A percentile compares a stretch with the other conserved stretches of the same genome.
phyloP scores from a whole-genome alignment of 1,140 invertebrate species.

The Coptotermes formosanus region DNA sequence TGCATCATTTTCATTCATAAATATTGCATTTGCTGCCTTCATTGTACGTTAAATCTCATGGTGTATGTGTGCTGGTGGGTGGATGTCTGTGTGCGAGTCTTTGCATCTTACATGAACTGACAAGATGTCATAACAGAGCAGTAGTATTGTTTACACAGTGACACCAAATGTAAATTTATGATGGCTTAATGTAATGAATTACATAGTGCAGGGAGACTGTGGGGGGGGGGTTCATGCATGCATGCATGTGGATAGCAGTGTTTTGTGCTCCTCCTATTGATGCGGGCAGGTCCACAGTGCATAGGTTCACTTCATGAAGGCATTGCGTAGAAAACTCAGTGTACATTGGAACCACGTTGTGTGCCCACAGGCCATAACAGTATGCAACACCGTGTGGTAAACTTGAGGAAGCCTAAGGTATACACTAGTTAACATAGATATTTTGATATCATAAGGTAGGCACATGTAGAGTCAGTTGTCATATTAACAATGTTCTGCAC shows the following conservation, averaged over 20 bases:
- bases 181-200: not conserved
- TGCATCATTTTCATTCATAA: constrained; percentile 1
- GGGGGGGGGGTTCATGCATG: no score
- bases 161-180: not conserved
- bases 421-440: no score
- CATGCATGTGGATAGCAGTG: not conserved
- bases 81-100: not conserved
- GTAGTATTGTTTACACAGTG: not conserved
- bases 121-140: not conserved
- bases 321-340: no score
- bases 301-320: no score
- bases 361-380: no score
- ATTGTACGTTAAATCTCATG: constrained; percentile 10
- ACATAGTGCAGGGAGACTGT: not conserved
- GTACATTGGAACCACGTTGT: no score
- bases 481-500: not conserved
- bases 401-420: no score
- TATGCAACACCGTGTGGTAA: no score
- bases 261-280: no score
- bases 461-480: not conserved
- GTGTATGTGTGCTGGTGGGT: not conserved
- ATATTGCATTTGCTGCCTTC: not conserved
- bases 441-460: no score
- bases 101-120: not conserved
- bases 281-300: no score